A percentile compares a stretch with the other conserved stretches of the same genome.
Evolutionary conservation across 2,888 invertebrate species (phyloP).

Genomic region (Hetaerina titia): DNA sequence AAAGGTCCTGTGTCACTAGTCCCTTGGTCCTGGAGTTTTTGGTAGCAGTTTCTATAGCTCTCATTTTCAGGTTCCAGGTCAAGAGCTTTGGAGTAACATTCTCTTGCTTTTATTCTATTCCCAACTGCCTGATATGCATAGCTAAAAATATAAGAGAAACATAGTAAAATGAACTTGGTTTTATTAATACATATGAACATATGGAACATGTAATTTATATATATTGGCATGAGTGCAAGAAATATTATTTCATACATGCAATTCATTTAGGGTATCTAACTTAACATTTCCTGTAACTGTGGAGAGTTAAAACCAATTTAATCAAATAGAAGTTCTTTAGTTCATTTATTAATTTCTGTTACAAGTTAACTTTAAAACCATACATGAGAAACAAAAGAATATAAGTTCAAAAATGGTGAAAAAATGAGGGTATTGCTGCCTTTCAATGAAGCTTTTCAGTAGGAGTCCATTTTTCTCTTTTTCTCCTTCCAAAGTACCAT

Average conservation of each 20-base stretch:
- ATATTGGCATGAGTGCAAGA: neutral
- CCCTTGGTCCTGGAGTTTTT: constrained; percentile 86
- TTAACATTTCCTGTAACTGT: neutral
- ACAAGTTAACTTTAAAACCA: no score
- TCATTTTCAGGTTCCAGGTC: constrained; percentile 95
- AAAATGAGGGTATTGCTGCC: no score
- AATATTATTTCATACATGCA: neutral
- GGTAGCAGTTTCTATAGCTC: constrained; percentile 92
- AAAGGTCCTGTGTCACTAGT: constrained; percentile 72
- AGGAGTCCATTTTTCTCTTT: no score
- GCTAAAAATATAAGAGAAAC: constrained; percentile 74
- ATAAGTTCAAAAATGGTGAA: no score
- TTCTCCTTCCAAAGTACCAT: no score
- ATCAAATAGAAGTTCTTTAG: no score
- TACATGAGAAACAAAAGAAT: neutral
- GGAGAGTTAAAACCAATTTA: no score
- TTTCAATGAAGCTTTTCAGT: no score
- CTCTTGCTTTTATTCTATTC: constrained; percentile 89
- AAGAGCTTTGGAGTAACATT: constrained; percentile 92
- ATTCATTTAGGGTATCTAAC: neutral
- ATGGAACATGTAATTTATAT: neutral
- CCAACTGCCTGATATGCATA: constrained; percentile 92
- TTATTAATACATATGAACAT: neutral
- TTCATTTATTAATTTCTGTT: no score
- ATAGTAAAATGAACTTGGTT: neutral